Percentiles rank a stretch among this genome's conserved stretches.
Evolutionary conservation across 2,113 vertebrate genomes (phyloP).

Genomic region (Bungarus multicinctus): DNA sequence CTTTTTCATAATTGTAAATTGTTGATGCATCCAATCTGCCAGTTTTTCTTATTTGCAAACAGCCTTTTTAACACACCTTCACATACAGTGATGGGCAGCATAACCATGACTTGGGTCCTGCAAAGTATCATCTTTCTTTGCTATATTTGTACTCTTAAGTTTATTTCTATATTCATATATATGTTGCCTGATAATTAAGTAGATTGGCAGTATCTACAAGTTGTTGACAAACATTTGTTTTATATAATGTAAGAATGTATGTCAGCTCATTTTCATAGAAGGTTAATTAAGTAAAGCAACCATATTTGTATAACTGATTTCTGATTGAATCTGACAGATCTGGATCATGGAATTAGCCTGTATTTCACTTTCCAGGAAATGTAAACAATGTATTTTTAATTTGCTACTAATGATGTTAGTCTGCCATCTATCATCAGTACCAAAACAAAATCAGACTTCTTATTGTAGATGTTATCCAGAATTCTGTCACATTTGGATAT

Average conservation of each 20-base stretch:
- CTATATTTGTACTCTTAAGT: not conserved
- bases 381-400: not conserved
- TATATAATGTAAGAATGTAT: not conserved
- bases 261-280: not conserved
- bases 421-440: not conserved
- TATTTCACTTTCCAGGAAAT: not conserved
- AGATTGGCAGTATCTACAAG: too few species aligned
- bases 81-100: not conserved
- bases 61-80: not conserved
- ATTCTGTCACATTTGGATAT: not conserved
- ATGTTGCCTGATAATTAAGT: not conserved
- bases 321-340: not conserved
- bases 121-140: not conserved
- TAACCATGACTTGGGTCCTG: not conserved
- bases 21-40: not conserved
- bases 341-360: not conserved
- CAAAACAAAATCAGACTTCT: not conserved
- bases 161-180: not conserved
- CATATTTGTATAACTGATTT: slow-evolving; percentile 16
- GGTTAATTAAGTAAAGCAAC: not conserved
- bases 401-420: not conserved
- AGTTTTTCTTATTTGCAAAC: not conserved
- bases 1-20: not conserved
- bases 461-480: not conserved
- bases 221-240: not conserved